Evolutionary conservation across 2,113 vertebrate species (phyloP).

Genomic region (Bubo scandiacus): DNA sequence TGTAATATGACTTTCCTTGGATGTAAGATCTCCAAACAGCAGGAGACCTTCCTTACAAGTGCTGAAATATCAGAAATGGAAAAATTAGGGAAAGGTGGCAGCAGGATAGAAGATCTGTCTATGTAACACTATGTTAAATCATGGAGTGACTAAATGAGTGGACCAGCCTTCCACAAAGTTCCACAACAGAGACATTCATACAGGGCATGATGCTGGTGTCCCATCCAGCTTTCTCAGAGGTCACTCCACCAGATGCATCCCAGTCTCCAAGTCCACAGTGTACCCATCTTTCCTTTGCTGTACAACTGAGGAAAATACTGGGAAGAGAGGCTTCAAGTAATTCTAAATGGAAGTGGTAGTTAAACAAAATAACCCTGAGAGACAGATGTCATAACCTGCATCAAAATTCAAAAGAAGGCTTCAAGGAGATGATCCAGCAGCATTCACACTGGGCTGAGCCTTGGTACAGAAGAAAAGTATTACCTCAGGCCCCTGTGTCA

Average conservation of each 20-base stretch:
- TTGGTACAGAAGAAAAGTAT: not conserved
- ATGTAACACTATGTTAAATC: not conserved
- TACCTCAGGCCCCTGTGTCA: not conserved
- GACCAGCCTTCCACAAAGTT: not conserved
- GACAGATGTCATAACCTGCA: not conserved
- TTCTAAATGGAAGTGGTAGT: not conserved
- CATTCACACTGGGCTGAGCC: not conserved
- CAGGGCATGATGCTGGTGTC: no score
- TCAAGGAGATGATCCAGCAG: not conserved
- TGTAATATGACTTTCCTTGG: not conserved
- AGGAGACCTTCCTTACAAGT: not conserved
- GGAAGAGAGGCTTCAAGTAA: not conserved
- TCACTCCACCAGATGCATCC: not conserved
- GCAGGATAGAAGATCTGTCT: not conserved
- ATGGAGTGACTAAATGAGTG: not conserved
- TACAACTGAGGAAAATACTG: not conserved
- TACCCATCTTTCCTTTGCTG: not conserved
- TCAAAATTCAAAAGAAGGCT: not conserved
- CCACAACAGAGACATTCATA: rapidly evolving
- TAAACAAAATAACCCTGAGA: not conserved
- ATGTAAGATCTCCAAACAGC: not conserved
- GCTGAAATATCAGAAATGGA: not conserved
- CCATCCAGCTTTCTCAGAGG: not conserved
- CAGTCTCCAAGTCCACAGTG: not conserved
- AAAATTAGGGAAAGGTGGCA: not conserved